A percentile compares a stretch with the other conserved stretches of the same genome.
Conservation (phyloP, 2,113 vertebrate species). For the Delphinapterus leucas region DNA sequence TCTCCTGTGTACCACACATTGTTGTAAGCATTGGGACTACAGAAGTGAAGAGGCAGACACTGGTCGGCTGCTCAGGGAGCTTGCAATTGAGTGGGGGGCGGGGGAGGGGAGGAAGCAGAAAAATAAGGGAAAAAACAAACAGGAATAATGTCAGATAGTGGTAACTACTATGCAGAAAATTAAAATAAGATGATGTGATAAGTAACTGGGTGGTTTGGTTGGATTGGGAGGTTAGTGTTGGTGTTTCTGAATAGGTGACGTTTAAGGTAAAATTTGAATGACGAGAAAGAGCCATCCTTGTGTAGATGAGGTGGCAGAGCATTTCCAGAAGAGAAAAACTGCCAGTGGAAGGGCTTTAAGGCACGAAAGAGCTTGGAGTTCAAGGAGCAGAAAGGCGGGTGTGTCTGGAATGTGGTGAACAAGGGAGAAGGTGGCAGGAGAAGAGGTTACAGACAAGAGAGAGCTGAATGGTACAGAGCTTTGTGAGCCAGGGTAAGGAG, state of each 20-base stretch:
- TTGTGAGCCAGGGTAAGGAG: not conserved
- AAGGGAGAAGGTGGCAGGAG: not conserved
- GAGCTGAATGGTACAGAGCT: not conserved
- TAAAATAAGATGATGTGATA: not conserved
- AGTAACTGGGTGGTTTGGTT: not conserved
- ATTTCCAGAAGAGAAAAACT: not conserved
- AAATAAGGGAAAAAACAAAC: not conserved
- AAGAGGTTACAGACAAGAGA: not conserved
- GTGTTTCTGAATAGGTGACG: not conserved
- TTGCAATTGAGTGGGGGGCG: not conserved
- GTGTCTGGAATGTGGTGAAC: not conserved
- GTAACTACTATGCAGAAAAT: not conserved
- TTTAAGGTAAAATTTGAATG: conserved; percentile 22
- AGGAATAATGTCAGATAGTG: not conserved
- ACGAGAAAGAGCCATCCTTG: not conserved
- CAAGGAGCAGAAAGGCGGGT: not conserved
- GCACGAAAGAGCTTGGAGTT: not conserved
- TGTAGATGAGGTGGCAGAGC: not conserved
- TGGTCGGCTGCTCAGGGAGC: not conserved
- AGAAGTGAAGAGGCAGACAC: not conserved
- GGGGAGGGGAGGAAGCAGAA: not conserved
- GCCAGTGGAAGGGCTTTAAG: not conserved
- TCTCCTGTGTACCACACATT: not conserved
- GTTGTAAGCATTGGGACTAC: not conserved
- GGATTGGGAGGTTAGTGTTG: not conserved